Conservation (phyloP, 2,113 vertebrate genomes). For the Xenopus tropicalis region UCB_Xtro_10.0 CM004443.2:95644501-95645000, state of each 20-base stretch:
- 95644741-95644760: constrained; percentile 6
- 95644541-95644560: constrained; percentile 40
- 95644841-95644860: constrained; percentile 27
- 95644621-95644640: constrained; percentile 39
- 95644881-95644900: not conserved
- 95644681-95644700: constrained; percentile 25
- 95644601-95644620: constrained; percentile 39
- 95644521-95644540: constrained; percentile 43
- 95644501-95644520: constrained; percentile 36
- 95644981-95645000: constrained; percentile 9
- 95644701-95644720: constrained; percentile 22
- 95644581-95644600: constrained; percentile 35
- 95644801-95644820: constrained; percentile 28
- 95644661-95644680: constrained; percentile 27
- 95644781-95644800: constrained; percentile 32
- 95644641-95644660: constrained; percentile 37
- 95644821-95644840: constrained; percentile 17
- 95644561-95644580: constrained; percentile 42
- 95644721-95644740: constrained; percentile 14
- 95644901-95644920: constrained; percentile 3
- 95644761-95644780: constrained; percentile 23
- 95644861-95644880: constrained; percentile 11
- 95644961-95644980: not conserved
- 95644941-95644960: not conserved
- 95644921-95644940: not conserved